Conservation (phyloP, 2,113 vertebrate species). For the Indicator maculatus region DNA sequence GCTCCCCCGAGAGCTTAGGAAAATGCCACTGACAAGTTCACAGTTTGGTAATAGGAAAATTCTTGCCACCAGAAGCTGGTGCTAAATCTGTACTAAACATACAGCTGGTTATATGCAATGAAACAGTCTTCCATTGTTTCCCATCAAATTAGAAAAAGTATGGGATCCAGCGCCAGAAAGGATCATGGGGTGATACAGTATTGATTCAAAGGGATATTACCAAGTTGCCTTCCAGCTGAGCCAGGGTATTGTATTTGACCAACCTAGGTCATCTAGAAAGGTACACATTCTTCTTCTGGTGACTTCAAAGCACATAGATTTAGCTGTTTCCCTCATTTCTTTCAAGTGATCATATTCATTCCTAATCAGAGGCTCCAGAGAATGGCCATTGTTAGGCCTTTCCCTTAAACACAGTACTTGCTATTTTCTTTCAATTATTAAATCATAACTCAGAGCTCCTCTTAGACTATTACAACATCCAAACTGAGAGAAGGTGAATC, state of each 20-base stretch:
- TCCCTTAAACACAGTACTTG: background rate
- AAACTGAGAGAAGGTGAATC: background rate
- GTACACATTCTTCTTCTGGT: background rate
- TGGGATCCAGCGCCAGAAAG: background rate
- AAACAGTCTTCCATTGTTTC: background rate
- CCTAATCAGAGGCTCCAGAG: background rate
- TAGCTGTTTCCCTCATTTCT: background rate
- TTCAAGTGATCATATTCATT: background rate
- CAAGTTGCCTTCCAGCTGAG: background rate
- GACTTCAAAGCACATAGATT: background rate
- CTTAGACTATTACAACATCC: background rate
- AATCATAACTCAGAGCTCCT: background rate
- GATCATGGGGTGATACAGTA: background rate
- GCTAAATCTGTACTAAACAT: background rate
- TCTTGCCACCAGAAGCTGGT: background rate
- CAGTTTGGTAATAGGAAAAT: slow-evolving; percentile 13
- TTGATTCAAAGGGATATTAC: background rate
- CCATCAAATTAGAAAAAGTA: background rate
- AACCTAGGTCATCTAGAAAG: background rate
- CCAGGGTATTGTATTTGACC: no score
- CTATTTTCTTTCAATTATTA: background rate
- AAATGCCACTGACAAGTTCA: background rate
- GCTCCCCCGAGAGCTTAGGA: background rate
- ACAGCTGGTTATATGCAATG: background rate
- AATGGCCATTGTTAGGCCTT: background rate